A percentile compares a stretch with the other conserved stretches of the same genome.
These are phyloP conservation scores for Sebastes vulpes DNA, from an alignment of 2,797 vertebrate genomes.

Conservation along the genomic window DNA sequence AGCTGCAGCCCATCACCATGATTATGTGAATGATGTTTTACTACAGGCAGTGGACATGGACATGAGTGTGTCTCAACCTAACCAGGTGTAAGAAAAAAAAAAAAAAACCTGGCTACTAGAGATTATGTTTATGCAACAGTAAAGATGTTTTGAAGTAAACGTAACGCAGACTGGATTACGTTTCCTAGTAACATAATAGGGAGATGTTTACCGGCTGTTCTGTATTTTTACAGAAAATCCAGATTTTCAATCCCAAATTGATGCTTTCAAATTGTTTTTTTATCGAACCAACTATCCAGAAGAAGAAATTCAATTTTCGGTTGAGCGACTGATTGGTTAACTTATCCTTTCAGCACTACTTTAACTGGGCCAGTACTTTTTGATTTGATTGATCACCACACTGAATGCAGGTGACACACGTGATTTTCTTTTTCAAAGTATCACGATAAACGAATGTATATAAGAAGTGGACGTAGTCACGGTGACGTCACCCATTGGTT, in stretches of 20 bases:
- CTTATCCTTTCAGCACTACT: background rate
- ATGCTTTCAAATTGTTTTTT: background rate
- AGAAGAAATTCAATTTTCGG: background rate
- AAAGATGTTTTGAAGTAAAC: background rate
- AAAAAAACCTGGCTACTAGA: background rate
- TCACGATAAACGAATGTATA: no score
- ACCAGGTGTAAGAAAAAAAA: background rate
- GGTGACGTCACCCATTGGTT: no score
- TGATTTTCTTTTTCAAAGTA: no score
- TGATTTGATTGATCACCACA: background rate
- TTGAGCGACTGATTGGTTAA: background rate
- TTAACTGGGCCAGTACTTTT: background rate
- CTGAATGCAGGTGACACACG: background rate
- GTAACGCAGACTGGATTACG: background rate
- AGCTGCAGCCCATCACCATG: slow-evolving; percentile 54
- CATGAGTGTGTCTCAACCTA: slow-evolving; percentile 6
- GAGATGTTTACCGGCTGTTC: background rate
- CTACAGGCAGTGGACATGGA: slow-evolving; percentile 1
- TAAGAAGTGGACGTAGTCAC: no score
- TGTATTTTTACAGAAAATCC: background rate
- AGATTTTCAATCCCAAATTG: background rate
- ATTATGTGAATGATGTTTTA: slow-evolving; percentile 56
- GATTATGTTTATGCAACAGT: background rate
- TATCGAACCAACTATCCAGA: background rate
- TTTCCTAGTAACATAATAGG: background rate